Evolutionary conservation across 1,140 invertebrate species (phyloP).

Genomic region (Portunus trituberculatus): DNA sequence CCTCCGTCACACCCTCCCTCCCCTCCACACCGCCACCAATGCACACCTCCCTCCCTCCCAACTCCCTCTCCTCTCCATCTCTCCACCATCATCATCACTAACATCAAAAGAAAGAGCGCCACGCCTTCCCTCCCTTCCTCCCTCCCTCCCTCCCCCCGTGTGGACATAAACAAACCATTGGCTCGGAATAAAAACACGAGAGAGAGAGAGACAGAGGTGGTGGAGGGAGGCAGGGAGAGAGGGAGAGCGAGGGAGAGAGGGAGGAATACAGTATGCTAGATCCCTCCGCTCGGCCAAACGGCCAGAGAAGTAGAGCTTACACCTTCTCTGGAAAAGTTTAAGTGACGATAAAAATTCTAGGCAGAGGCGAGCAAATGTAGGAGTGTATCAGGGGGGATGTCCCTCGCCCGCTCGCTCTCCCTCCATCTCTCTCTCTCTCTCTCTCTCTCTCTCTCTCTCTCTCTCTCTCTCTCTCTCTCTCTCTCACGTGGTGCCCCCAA

Average conservation of each 20-base stretch:
- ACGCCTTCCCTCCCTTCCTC: not conserved
- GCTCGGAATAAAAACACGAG: constrained; percentile 4
- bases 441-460: constrained; percentile 3
- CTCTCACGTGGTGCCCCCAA: not conserved
- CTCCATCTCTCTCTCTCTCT: not conserved
- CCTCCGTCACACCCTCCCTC: not conserved
- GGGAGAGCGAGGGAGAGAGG: not conserved
- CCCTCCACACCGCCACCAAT: not conserved
- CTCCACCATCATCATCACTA: not conserved
- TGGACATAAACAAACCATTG: constrained; percentile 58
- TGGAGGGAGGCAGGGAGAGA: not conserved
- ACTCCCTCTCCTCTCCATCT: not conserved
- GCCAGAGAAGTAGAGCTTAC: constrained; percentile 58
- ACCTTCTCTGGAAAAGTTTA: constrained; percentile 61
- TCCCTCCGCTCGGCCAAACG: constrained; percentile 53
- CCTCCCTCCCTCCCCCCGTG: not conserved
- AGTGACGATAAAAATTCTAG: constrained; percentile 64
- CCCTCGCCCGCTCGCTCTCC: not conserved
- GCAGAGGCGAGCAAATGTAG: constrained; percentile 51
- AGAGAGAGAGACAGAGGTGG: not conserved
- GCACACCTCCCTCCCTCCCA: not conserved
- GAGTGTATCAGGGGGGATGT: constrained; percentile 51
- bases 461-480: not conserved
- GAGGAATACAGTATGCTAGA: constrained; percentile 7
- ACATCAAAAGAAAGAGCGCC: not conserved